Evolutionary conservation across 2,888 invertebrate species (phyloP).

Genomic region (Theretra japonica): DNA sequence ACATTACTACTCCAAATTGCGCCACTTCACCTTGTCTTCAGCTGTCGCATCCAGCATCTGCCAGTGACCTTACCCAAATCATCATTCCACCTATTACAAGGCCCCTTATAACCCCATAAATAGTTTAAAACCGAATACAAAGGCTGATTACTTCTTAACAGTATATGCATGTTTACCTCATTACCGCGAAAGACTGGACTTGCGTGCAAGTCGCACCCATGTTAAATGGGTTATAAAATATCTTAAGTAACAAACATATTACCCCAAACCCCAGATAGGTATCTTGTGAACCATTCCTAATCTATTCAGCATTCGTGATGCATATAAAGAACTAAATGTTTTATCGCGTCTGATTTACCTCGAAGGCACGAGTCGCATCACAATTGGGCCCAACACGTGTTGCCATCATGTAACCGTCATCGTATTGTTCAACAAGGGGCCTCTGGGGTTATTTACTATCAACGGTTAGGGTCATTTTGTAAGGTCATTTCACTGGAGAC

Average conservation of each 20-base stretch:
- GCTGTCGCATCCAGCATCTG: too few relatives aligned
- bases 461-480: neutral
- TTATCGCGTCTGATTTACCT: conserved; percentile 32
- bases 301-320: conserved; percentile 28
- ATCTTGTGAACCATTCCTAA: conserved; percentile 27
- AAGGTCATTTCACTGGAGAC: conserved; percentile 10
- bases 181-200: neutral
- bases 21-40: too few relatives aligned
- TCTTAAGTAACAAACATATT: neutral
- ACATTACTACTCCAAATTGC: too few relatives aligned
- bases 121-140: too few relatives aligned
- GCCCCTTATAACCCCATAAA: too few relatives aligned
- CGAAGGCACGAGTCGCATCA: conserved; percentile 12
- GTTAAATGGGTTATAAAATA: neutral
- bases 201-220: too few relatives aligned
- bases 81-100: too few relatives aligned
- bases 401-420: conserved; percentile 28
- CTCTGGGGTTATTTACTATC: conserved; percentile 8
- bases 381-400: conserved; percentile 31
- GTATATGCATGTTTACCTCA: too few relatives aligned
- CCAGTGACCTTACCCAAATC: too few relatives aligned
- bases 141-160: too few relatives aligned
- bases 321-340: conserved; percentile 34
- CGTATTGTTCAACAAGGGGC: conserved; percentile 23
- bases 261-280: neutral